phyloP scores from a whole-genome alignment of 2,797 vertebrate genomes.

The Hemitrygon akajei region DNA sequence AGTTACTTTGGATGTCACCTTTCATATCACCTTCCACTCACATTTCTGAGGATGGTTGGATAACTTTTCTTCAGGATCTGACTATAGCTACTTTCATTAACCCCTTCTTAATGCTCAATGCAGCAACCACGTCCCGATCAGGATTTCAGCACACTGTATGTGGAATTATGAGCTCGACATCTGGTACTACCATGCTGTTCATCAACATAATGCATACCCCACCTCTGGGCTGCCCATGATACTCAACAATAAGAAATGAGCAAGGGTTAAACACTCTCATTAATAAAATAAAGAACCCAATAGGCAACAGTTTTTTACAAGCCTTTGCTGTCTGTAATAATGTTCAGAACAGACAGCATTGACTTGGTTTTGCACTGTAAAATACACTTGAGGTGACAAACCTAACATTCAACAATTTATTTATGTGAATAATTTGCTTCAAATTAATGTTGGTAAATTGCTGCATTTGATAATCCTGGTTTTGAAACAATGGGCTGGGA shows the following conservation, averaged over 20 bases:
- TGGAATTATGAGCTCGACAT: neutral
- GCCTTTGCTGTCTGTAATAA: neutral
- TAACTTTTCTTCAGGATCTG: neutral
- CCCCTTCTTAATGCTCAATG: neutral
- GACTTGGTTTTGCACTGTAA: neutral
- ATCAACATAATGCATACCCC: neutral
- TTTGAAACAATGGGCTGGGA: neutral
- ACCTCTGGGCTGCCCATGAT: neutral
- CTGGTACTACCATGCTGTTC: neutral
- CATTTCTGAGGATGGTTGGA: neutral
- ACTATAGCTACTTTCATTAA: neutral
- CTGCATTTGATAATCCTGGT: neutral
- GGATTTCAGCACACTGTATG: neutral
- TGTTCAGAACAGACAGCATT: neutral
- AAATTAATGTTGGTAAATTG: neutral
- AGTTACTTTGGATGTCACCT: neutral
- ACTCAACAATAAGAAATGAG: constrained; percentile 5
- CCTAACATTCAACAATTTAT: neutral
- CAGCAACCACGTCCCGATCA: no score
- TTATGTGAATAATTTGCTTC: neutral
- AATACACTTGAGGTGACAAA: neutral
- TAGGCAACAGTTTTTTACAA: constrained; percentile 7
- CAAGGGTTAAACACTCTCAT: neutral
- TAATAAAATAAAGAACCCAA: constrained; percentile 31
- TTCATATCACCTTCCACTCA: neutral